phyloP scores from a whole-genome alignment of 2,113 vertebrate species.

The Pardalotus punctatus region DNA sequence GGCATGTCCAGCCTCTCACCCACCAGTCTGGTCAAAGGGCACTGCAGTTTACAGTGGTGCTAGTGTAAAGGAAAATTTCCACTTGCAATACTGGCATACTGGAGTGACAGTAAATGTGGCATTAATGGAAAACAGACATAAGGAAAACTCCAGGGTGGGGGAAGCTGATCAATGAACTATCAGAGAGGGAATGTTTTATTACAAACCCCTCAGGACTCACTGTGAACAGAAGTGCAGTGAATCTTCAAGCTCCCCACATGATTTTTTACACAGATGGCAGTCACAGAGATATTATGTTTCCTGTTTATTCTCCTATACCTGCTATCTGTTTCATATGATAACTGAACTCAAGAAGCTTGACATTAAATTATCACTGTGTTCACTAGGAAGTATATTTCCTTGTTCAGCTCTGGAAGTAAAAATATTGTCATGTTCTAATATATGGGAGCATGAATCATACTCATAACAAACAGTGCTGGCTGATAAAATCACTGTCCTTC shows the following conservation, averaged over 20 bases:
- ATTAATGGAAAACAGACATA: not conserved
- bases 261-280: not conserved
- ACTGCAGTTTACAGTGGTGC: not conserved
- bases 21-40: not conserved
- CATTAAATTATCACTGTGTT: constrained; percentile 11
- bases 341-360: constrained; percentile 22
- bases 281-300: not conserved
- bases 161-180: not conserved
- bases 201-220: not conserved
- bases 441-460: not conserved
- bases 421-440: not conserved
- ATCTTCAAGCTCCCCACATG: not conserved
- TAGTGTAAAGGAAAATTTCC: not conserved
- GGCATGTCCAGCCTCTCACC: not conserved
- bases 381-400: not conserved
- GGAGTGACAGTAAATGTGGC: not conserved
- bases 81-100: not conserved
- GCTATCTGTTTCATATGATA: not conserved
- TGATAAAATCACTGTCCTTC: not conserved
- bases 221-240: not conserved
- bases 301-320: not conserved
- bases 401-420: not conserved
- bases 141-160: not conserved
- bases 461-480: not conserved
- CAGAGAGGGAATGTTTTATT: not conserved